A percentile compares a stretch with the other conserved stretches of the same genome.
phyloP scores from a whole-genome alignment of 2,888 invertebrate species.

The Drosophila buzzatii region DNA sequence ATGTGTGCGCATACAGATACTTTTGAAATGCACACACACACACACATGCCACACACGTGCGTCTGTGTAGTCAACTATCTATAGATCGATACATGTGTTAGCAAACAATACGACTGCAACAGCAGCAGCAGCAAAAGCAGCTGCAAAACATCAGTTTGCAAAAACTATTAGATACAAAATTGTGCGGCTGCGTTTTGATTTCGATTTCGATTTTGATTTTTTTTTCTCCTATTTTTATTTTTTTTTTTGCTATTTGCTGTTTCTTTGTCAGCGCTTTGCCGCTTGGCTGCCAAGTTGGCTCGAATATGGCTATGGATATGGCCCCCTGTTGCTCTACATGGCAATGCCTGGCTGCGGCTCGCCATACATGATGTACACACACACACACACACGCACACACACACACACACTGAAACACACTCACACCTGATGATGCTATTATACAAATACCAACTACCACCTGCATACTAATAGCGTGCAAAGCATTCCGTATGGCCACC shows the following conservation, averaged over 20 bases:
- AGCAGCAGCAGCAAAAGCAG: constrained; percentile 35
- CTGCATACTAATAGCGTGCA: constrained; percentile 70
- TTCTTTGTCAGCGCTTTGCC: constrained; percentile 38
- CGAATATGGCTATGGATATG: constrained; percentile 60
- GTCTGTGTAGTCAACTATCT: not conserved
- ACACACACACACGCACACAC: constrained; percentile 15
- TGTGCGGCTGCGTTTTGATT: constrained; percentile 46
- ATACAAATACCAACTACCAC: constrained; percentile 65
- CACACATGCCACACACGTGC: no score
- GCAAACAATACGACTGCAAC: constrained; percentile 45
- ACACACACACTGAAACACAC: constrained; percentile 19
- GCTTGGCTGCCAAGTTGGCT: constrained; percentile 39
- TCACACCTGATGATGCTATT: constrained; percentile 59
- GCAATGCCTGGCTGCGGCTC: constrained; percentile 43
- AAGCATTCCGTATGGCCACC: constrained; percentile 39
- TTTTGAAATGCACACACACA: constrained; percentile 3
- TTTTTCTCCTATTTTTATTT: not conserved
- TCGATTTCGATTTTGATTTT: constrained; percentile 10
- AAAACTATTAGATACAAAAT: constrained; percentile 72
- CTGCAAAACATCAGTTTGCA: constrained; percentile 62
- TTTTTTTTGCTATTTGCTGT: constrained; percentile 12
- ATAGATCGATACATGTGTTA: constrained; percentile 22
- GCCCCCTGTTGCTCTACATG: constrained; percentile 58
- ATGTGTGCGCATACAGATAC: constrained; percentile 21
- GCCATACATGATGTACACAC: constrained; percentile 44